Evolutionary conservation across 2,888 invertebrate species (phyloP), one percentile per base, ranked within the genome.

Genomic region (Meloe dianella): DNA sequence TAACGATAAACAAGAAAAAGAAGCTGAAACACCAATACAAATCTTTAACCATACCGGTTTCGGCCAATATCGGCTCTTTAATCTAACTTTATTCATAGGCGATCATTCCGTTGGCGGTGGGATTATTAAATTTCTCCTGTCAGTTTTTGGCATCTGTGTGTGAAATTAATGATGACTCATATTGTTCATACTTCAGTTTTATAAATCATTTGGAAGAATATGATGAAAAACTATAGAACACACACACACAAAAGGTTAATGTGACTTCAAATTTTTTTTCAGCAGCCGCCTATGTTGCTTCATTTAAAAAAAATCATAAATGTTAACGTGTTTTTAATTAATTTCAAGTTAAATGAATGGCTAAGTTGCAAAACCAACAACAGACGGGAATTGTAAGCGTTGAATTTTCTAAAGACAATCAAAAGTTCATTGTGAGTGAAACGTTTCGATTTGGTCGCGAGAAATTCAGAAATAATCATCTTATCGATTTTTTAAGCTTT

Each of bases 71-170:
- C 32, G 24, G n/a, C n/a, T 29, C 54, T 56, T 51, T 65, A 65
- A 65, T 65, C 61, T 41, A 57, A 41, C 58, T 58, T 57, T 47
- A 60, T 64, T 32, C 32, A 56, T 60, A 51, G 59, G 57, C 57
- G 61, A 57, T 57, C 20, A 61, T 41, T 57, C 61, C 29, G 41
- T 65, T 27, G 54, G 60, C 64, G 47, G 29, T 56, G 60, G 32
- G 5, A 61, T 65, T 65, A 65, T 65, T 65, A 61, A 65, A 65
- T 65, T 63, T 65, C 64, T 35, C 56, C 41, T 60, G 61, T 65
- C 60, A 17, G 60, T 63, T 20, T 30, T 38, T 57, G 57, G 27
- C 22, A 3, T 7, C 38, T 7, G 32, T 32, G 7, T 12, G 12
- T 35, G 3, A 35, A 14, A 35, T 35, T 35, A 7, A 35, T 14